Evolutionary conservation across 2,113 vertebrate genomes (phyloP).

Genomic region (Spheniscus mendiculus): DNA sequence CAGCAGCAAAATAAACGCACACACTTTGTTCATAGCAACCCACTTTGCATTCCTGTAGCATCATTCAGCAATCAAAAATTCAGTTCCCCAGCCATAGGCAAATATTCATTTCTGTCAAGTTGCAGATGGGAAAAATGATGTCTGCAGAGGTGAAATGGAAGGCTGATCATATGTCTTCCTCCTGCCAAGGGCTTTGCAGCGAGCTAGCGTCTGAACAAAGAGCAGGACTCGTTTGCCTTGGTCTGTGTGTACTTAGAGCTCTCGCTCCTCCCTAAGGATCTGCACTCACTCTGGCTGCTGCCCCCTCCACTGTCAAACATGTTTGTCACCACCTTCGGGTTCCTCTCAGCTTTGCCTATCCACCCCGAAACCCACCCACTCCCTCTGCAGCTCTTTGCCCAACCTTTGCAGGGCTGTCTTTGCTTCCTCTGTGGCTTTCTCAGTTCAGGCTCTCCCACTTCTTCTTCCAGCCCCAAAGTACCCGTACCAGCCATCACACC

Average conservation of each 20-base stretch:
- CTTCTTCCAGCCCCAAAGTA: neutral
- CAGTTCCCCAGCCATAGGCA: neutral
- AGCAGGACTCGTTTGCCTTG: neutral
- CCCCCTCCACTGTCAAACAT: neutral
- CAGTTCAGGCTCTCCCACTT: neutral
- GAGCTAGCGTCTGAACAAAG: neutral
- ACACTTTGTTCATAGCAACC: neutral
- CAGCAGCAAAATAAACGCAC: neutral
- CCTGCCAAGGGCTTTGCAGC: neutral
- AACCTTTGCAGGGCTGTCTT: neutral
- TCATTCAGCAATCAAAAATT: neutral
- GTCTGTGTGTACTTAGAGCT: neutral
- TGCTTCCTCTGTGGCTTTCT: neutral
- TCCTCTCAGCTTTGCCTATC: neutral
- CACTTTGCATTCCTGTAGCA: neutral
- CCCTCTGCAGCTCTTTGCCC: neutral
- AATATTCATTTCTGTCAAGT: slow-evolving; percentile 23
- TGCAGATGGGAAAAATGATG: neutral
- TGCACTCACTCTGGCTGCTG: neutral
- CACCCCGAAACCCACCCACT: neutral
- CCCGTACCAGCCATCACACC: neutral
- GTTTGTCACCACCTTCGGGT: neutral
- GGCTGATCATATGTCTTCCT: neutral
- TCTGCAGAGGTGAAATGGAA: neutral
- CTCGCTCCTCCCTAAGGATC: neutral